phyloP scores from a whole-genome alignment of 2,888 invertebrate species.

The Drosophila mercatorum region DNA sequence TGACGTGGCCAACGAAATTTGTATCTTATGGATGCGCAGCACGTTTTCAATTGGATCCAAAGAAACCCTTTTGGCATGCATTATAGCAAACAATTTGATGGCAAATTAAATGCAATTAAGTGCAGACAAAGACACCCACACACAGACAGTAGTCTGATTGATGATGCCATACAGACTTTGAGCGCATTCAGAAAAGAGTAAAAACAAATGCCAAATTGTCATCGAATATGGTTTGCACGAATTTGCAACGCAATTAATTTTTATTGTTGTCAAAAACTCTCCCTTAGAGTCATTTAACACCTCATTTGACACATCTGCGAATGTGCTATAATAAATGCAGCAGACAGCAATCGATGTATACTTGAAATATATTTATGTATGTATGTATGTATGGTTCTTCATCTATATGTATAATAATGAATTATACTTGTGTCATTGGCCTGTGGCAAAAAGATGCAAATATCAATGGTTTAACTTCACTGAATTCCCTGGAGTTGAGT shows the following conservation, averaged over 20 bases:
- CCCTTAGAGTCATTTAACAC: constrained; percentile 51
- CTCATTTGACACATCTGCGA: constrained; percentile 21
- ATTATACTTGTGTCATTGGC: not conserved
- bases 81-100: constrained; percentile 61
- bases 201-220: constrained; percentile 35
- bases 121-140: constrained; percentile 5
- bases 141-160: constrained; percentile 13
- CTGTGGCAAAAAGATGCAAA: not conserved
- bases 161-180: constrained; percentile 61
- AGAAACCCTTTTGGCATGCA: constrained; percentile 64
- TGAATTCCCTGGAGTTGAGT: too few relatives aligned
- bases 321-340: constrained; percentile 28
- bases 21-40: constrained; percentile 61
- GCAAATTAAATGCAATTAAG: constrained; percentile 75
- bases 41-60: constrained; percentile 64
- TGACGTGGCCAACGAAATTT: constrained; percentile 40
- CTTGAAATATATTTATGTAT: not conserved
- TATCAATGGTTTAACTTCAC: too few relatives aligned
- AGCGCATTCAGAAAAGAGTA: constrained; percentile 35
- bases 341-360: not conserved
- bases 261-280: constrained; percentile 32
- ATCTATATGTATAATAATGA: not conserved
- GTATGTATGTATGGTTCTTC: not conserved
- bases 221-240: constrained; percentile 18
- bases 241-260: constrained; percentile 35